Base-by-base conservation (phyloP, 2,888 invertebrate genomes). In the Ochlodes sylvanus region DNA sequence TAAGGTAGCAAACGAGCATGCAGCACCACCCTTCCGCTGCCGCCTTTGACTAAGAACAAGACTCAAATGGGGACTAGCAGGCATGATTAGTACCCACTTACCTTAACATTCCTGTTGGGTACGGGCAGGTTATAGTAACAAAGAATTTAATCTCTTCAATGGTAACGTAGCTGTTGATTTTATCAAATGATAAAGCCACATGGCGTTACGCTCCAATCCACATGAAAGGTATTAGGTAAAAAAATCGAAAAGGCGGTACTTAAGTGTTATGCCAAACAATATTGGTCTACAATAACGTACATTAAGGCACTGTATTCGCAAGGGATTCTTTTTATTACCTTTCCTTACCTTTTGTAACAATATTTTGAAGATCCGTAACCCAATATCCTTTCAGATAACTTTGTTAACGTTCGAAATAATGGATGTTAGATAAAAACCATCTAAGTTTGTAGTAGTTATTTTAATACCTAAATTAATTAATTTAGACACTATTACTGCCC, bases 201-300 rank as follows among this genome's bases (percentile, higher is more conserved):
- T 47, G 41, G 55, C 47, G 50, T 57, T 57, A 34, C 65, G 58
- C 50, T 38, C 38, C 41, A 34, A 19, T 17, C 21, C 47, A 65
- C 65, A 58, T 60, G 58, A 66, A 66, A 66, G 42, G 55, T 55
- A 67, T 67, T 67, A 34, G 44, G 38, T 34, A 67, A 44, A 61
- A 61, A 67, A 67, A 41, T 12, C 32, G 41, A 44, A 67, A 61
- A 67, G 61, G 55, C 34, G 55, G 67, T 61, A 67, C 55, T 61
- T 61, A 55, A 55, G 60, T 61, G 61, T 61, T 55, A 67, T 61
- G 54, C 61, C 67, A 67, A 67, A 67, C 67, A 67, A 67, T 67
- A 67, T 67, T 67, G 67, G 61, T 61, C 60, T 54, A 60, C 67
- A 60, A 61, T 67, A 67, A 61, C 19, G 60, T 42, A 57, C 65